A percentile compares a stretch with the other conserved stretches of the same genome.
These are phyloP conservation scores for Struthidea cinerea DNA, from an alignment of 2,113 vertebrate species.

Conservation along the genomic window DNA sequence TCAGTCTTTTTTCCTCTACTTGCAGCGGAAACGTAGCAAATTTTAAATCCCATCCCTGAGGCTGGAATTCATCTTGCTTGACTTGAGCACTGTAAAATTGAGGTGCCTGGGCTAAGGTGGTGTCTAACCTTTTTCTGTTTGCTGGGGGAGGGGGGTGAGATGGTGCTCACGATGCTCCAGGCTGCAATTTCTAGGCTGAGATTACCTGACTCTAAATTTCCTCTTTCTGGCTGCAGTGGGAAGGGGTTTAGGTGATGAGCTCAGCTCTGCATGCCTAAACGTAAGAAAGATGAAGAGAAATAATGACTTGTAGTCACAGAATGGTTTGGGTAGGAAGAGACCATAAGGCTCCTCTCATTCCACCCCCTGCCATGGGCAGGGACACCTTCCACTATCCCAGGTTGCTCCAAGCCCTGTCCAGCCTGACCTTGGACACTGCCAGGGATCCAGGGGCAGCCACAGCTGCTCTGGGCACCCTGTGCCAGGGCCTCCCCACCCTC, in stretches of 20 bases:
- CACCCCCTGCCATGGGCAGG: background rate
- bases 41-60: background rate
- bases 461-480: background rate
- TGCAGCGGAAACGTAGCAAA: rapidly evolving
- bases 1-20: background rate
- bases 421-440: rapidly evolving
- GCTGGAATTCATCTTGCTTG: background rate
- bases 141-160: background rate
- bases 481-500: background rate
- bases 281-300: background rate
- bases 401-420: background rate
- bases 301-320: background rate
- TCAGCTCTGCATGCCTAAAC: background rate
- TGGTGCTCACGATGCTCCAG: background rate
- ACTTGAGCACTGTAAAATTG: background rate
- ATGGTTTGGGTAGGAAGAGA: background rate
- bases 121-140: background rate
- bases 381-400: background rate
- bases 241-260: background rate
- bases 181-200: background rate
- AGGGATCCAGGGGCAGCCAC: background rate
- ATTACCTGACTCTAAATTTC: background rate
- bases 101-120: background rate
- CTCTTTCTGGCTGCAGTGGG: background rate
- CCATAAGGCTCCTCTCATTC: rapidly evolving